These are phyloP conservation scores for Spea bombifrons DNA, from an alignment of 2,113 vertebrate genomes.

Conservation along the genomic window DNA sequence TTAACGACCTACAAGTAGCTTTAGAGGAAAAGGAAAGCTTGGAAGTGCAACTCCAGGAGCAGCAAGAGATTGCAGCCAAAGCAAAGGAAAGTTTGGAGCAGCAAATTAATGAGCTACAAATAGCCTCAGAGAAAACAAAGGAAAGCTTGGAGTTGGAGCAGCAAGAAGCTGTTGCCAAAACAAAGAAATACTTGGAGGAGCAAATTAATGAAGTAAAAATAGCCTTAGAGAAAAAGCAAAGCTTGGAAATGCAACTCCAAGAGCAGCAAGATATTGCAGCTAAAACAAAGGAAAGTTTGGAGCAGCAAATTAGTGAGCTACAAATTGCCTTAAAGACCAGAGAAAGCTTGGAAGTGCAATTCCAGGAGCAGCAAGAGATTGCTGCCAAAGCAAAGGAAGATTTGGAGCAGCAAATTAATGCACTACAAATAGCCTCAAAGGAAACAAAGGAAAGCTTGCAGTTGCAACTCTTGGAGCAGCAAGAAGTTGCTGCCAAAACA, in stretches of 20 bases:
- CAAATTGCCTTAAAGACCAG: conserved; percentile 54
- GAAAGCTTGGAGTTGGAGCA: background rate
- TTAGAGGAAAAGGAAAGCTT: background rate
- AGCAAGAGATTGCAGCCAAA: background rate
- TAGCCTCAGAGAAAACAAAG: background rate
- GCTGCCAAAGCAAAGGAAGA: conserved; percentile 68
- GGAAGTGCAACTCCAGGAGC: background rate
- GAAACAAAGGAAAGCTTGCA: conserved; percentile 51
- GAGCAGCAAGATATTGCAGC: background rate
- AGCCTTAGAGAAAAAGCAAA: background rate
- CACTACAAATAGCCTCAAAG: conserved; percentile 57
- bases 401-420: conserved; percentile 42
- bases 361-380: conserved; percentile 56
- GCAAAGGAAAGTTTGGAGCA: conserved; percentile 3
- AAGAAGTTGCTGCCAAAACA: background rate
- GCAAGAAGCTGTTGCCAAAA: conserved; percentile 1
- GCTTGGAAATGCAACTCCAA: background rate
- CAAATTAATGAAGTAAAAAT: background rate
- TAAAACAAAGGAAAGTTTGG: conserved; percentile 2
- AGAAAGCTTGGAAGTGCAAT: conserved; percentile 62
- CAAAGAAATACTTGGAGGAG: background rate
- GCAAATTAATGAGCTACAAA: background rate
- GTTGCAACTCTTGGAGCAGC: background rate
- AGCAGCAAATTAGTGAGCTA: background rate
- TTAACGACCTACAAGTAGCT: background rate